Conservation (phyloP, 2,797 vertebrate species). For the Lagocephalus sceleratus region DNA sequence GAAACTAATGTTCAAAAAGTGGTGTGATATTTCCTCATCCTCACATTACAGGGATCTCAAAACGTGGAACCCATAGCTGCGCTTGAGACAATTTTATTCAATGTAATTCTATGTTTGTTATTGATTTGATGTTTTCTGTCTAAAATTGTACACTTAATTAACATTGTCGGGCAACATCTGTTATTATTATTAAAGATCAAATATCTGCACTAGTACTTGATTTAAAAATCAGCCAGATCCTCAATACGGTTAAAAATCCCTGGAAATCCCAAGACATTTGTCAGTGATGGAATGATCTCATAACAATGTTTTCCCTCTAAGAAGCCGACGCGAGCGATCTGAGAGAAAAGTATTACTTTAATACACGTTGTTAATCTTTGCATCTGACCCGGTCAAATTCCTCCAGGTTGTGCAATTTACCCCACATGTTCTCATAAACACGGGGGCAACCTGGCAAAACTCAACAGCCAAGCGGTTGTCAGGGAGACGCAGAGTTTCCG, state of each 20-base stretch:
- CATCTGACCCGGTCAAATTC: conserved; percentile 73
- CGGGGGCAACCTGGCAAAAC: conserved; percentile 51
- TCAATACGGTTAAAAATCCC: background rate
- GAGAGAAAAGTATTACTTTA: conserved; percentile 48
- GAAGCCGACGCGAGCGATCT: conserved; percentile 30
- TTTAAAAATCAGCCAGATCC: background rate
- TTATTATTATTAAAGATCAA: too few relatives aligned
- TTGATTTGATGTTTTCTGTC: too few relatives aligned
- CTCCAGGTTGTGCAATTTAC: conserved; percentile 67
- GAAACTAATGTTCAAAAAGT: too few relatives aligned
- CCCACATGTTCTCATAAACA: conserved; percentile 58
- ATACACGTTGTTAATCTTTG: conserved; percentile 55
- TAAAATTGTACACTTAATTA: too few relatives aligned
- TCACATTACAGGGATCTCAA: too few relatives aligned
- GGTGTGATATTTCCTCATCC: too few relatives aligned
- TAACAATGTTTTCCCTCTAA: conserved; percentile 38
- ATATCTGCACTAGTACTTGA: background rate
- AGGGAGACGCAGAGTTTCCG: conserved; percentile 37
- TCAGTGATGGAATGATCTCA: conserved; percentile 55
- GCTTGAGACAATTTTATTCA: too few relatives aligned
- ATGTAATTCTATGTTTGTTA: too few relatives aligned
- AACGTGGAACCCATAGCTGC: too few relatives aligned
- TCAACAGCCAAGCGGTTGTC: conserved; percentile 50
- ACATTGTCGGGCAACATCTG: too few relatives aligned
- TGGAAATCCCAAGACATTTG: conserved; percentile 41